Base-by-base conservation (phyloP, 2,888 invertebrate genomes). In the Eudasyphora cyanicolor region DNA sequence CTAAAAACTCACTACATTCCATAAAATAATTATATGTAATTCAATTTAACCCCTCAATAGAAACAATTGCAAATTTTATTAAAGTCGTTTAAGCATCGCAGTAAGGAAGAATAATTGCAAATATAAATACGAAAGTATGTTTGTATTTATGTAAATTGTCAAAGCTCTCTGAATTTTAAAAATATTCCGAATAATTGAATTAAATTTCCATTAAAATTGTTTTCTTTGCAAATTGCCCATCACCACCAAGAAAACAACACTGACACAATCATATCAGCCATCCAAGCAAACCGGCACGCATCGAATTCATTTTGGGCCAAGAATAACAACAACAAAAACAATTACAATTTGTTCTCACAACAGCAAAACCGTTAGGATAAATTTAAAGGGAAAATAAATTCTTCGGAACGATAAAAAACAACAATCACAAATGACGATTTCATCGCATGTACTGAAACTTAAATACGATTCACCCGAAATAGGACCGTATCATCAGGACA, bases 151-250 rank as follows among this genome's bases (percentile, higher is more conserved):
- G 45, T 69, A 69, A 49, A 69, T 45, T 69, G 49, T 69, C 29
- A 45, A 29, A 45, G 45, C 69, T 21, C 14, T 27, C 49, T 24
- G 27, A n/a, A 45, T 69, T 45, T 69, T 69, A 62, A 62, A 35
- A 62, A 49, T 69, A 27, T 69, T 69, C 69, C 27, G 12, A 80
- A 64, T 76, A 80, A 76, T 80, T 80, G 70, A 76, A 80, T 80
- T 62, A 51, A 80, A 78, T 78, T 78, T 78, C 73, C 73, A 76
- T 73, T 81, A 67, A 73, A 81, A 76, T 71, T 73, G 81, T 76
- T 81, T 51, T 73, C 71, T 49, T 73, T 81, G 73, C 62, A 19
- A 73, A 71, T 49, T 60, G 21, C 42, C 24, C 21, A 73, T 57
- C 57, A 35, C 14, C 57, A n/a, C 27, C 27, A 17, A 45, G 12